Conservation (phyloP, 2,113 vertebrate genomes). For the Nibea coibor region DNA sequence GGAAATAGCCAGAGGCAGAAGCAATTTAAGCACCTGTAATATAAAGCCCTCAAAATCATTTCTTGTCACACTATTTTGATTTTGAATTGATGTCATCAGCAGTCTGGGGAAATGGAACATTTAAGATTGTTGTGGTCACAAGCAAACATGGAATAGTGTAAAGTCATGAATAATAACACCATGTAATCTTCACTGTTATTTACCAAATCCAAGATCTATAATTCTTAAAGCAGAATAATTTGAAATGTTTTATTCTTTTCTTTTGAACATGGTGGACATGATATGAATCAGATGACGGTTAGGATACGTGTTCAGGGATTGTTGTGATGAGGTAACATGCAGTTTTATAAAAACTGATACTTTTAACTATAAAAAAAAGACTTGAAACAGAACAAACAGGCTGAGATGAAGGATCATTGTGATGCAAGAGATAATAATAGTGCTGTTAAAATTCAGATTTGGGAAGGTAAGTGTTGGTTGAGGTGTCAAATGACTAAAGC, state of each 20-base stretch:
- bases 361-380: too few relatives aligned
- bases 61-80: conserved; percentile 66
- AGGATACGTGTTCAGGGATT: too few relatives aligned
- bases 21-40: conserved; percentile 74
- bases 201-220: neutral
- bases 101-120: conserved; percentile 49
- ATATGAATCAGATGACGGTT: neutral
- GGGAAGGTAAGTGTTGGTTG: neutral
- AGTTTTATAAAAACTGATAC: neutral
- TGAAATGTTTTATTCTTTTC: neutral
- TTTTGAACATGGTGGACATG: neutral
- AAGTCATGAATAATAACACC: conserved; percentile 24
- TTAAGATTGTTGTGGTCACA: conserved; percentile 40
- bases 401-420: conserved; percentile 1
- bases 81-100: conserved; percentile 71
- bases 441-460: conserved; percentile 18
- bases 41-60: conserved; percentile 68
- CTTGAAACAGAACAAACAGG: too few relatives aligned
- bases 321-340: neutral
- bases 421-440: conserved; percentile 22
- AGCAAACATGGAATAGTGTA: conserved; percentile 34
- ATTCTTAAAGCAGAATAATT: conserved; percentile 5
- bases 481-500: conserved; percentile 31
- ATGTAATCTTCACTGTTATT: neutral
- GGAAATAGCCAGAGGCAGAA: conserved; percentile 70